Percentiles rank a stretch among this genome's conserved stretches.
Conservation (phyloP, 2,797 vertebrate species). For the Orientallactaga sibirica region DNA sequence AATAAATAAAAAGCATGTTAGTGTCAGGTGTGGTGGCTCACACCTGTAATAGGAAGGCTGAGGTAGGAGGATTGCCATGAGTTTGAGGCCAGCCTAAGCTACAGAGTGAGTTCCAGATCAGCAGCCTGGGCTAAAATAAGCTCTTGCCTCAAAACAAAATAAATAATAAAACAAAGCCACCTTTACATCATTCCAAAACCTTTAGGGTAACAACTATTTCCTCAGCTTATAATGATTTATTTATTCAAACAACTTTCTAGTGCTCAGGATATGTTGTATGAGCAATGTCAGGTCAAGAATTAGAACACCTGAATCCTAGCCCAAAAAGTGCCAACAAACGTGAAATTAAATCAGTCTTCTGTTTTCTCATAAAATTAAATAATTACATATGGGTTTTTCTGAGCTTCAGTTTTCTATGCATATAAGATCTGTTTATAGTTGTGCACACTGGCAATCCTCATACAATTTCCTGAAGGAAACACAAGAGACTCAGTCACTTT, state of each 20-base stretch:
- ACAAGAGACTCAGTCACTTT: neutral
- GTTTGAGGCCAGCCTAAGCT: no score
- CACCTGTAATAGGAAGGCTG: no score
- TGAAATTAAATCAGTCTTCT: neutral
- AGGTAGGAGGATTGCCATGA: no score
- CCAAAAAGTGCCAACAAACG: neutral
- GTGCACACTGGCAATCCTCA: conserved; percentile 7
- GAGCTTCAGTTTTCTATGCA: neutral
- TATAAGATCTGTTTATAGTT: neutral
- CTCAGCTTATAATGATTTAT: neutral
- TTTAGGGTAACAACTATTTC: neutral
- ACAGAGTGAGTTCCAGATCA: no score
- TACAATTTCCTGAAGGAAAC: conserved; percentile 12
- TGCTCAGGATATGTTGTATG: neutral
- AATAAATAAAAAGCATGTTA: no score
- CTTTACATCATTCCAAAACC: conserved; percentile 29
- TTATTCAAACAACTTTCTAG: conserved; percentile 20
- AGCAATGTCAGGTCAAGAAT: conserved; percentile 48
- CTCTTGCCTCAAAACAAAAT: no score
- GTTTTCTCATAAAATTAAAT: conserved; percentile 63
- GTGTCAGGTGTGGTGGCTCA: no score
- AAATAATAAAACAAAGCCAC: neutral
- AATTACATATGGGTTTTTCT: neutral
- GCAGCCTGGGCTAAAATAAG: no score
- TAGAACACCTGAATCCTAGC: conserved; percentile 28